Evolutionary conservation across 2,797 vertebrate species (phyloP), one percentile per base, ranked within the genome.

Genomic region (Phylloscopus collybita): DNA sequence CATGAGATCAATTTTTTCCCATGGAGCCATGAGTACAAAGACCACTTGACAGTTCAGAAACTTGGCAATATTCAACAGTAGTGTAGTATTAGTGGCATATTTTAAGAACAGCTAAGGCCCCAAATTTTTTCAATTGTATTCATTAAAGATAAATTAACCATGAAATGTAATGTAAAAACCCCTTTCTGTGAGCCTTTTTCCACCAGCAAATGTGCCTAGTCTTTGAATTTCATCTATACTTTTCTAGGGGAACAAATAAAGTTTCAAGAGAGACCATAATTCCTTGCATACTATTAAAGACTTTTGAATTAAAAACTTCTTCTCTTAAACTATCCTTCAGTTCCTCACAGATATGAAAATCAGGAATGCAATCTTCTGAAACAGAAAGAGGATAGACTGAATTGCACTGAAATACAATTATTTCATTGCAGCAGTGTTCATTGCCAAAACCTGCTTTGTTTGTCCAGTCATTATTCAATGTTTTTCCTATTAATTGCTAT

Each of bases 61-160:
- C 45, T 61, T 91, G 67, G 84, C 70, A 66, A 51, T 92, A 95
- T 88, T 92, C 57, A 91, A 70, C 1, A 2, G 57, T 2, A 67
- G n/a, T 45, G 20, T 72, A 72, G 80, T 67, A 82, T 9, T 9
- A 84, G 59, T 74, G 61, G 45, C 45, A 40, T 87, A 53, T 66
- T 94, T 94, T 73, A 76, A 92, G 27, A 71, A 66, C 56, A 81
- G 32, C 30, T 69, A 47, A 51, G 70, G 71, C 25, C 25, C 3
- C n/a, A 61, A 23, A 38, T 93, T 95, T 92, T 64, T 66, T 56
- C 61, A 29, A 6, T 79, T 83, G 34, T 62, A 34, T 66, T 90
- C 90, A 79, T 94, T 81, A 88, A 44, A 92, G 40, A 91, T 38
- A 93, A 93, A 89, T 82, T 90, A 92, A 88, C 75, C 66, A 94